Base-by-base conservation (phyloP, 2,888 invertebrate genomes). In the Rambutsinella grinnellia region DNA sequence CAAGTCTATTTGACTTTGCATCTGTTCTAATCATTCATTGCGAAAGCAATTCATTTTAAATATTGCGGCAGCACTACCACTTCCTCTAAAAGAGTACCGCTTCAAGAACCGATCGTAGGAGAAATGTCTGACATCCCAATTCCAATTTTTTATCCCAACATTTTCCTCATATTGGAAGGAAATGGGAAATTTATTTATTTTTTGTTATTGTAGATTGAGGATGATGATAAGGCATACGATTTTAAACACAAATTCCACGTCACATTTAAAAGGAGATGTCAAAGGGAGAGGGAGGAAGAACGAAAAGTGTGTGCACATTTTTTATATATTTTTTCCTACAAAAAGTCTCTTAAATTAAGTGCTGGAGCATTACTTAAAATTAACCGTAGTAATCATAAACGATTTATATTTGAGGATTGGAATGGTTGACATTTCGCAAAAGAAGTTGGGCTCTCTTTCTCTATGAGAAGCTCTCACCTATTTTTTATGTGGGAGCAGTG, bases 11-110 rank as follows among this genome's bases (percentile, higher is more conserved):
- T 17, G 49, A 17, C 19, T 5, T 24, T 63, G 62, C 70, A 70
- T 62, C 70, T 70, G 70, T 49, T 60, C 70, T 63, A 70, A 70
- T 70, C 70, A 70, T 47, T 70, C 70, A 70, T 47, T 53, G 19
- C 51, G 24, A 58, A n/a, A 15, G 13, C 5, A 8, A 8, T 36
- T 36, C 36, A 36, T 36, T 36, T 36, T 36, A 36, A n/a, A n/a
- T n/a, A n/a, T n/a, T n/a, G n/a, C n/a, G n/a, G n/a, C n/a, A n/a
- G n/a, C n/a, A n/a, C n/a, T n/a, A n/a, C n/a, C n/a, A n/a, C n/a
- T 36, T 36, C 36, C 36, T 36, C n/a, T n/a, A n/a, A n/a, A n/a
- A n/a, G n/a, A 36, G 36, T 13, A 36, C 36, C 36, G 36, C 36
- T n/a, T n/a, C n/a, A n/a, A n/a, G n/a, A n/a, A n/a, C n/a, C 36